A percentile compares a stretch with the other conserved stretches of the same genome.
These are phyloP conservation scores for Poeciliopsis infans DNA, from an alignment of 2,797 vertebrate genomes.

Conservation along the genomic window DNA sequence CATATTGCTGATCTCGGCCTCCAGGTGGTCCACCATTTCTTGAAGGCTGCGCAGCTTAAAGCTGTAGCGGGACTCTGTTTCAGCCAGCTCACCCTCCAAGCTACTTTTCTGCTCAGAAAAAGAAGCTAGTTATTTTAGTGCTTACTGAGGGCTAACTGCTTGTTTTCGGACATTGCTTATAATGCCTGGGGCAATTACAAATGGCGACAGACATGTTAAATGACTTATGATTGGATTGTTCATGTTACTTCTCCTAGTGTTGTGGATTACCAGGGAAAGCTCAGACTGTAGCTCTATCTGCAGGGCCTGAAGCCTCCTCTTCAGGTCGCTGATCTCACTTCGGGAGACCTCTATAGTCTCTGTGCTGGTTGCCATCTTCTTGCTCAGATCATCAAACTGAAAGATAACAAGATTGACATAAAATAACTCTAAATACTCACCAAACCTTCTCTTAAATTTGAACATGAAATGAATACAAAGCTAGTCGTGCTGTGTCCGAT, in stretches of 20 bases:
- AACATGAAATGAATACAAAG: not conserved
- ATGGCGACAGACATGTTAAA: not conserved
- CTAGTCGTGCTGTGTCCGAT: rapidly evolving
- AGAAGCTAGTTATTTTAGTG: not conserved
- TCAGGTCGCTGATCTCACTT: conserved; percentile 74
- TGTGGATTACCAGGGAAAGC: conserved; percentile 71
- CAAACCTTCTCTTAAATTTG: not conserved
- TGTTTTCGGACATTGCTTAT: not conserved
- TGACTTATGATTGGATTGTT: not conserved
- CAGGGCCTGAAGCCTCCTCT: conserved; percentile 74
- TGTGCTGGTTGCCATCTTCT: conserved; percentile 60
- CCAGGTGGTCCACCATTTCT: conserved; percentile 69
- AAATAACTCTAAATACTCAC: not conserved
- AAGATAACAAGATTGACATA: not conserved
- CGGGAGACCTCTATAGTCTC: conserved; percentile 63
- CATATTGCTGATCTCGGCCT: conserved; percentile 76
- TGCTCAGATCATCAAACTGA: conserved; percentile 78
- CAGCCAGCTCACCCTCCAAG: conserved; percentile 82
- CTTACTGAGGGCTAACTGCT: not conserved
- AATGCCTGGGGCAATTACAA: not conserved
- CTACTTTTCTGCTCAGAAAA: conserved; percentile 81
- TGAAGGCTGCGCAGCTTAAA: conserved; percentile 80
- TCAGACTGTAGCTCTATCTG: conserved; percentile 82
- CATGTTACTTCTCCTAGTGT: not conserved
- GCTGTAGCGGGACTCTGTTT: conserved; percentile 82